These are phyloP conservation scores for Nyctereutes procyonoides DNA, from an alignment of 2,113 vertebrate genomes.

Conservation along the genomic window DNA sequence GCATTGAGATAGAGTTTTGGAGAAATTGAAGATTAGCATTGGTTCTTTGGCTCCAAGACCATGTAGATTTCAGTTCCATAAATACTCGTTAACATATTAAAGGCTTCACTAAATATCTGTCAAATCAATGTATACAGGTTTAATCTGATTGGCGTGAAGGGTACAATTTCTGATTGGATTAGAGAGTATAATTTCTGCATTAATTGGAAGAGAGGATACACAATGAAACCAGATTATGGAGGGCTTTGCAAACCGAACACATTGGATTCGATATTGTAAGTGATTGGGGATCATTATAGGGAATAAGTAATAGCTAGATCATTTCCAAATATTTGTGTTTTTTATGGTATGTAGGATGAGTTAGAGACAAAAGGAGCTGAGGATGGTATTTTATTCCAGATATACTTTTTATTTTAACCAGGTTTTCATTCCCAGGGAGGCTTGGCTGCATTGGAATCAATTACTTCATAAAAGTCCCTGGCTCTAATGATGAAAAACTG, in stretches of 20 bases:
- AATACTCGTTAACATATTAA: neutral
- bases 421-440: neutral
- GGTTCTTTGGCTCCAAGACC: neutral
- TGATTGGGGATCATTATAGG: neutral
- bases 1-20: neutral
- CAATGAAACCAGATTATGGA: slow-evolving; percentile 18
- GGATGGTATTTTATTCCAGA: neutral
- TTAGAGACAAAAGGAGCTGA: neutral
- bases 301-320: neutral
- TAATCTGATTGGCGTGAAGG: neutral
- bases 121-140: neutral
- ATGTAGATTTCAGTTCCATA: neutral
- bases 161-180: neutral
- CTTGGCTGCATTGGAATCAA: neutral
- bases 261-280: neutral
- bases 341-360: neutral
- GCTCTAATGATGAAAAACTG: neutral
- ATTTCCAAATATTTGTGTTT: slow-evolving; percentile 40
- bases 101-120: neutral
- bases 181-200: neutral
- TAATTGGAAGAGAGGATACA: neutral
- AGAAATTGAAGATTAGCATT: neutral
- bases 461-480: neutral
- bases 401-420: slow-evolving; percentile 26
- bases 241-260: neutral